These are phyloP conservation scores for Montipora capricornis DNA, from an alignment of 64 coral and sea anemone genomes.

Conservation along the genomic window DNA sequence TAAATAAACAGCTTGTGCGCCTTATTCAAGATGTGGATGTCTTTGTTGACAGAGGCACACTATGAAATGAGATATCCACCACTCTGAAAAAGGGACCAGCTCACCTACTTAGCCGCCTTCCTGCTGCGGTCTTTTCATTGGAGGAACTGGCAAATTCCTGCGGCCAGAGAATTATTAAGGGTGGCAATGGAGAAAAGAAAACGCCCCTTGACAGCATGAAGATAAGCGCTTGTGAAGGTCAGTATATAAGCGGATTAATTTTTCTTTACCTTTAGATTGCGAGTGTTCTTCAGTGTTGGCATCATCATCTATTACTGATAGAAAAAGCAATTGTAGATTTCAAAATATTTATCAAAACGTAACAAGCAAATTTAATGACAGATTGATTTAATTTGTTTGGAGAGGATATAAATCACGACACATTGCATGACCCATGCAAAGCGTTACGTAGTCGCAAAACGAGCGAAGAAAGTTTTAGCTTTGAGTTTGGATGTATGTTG, in stretches of 20 bases:
- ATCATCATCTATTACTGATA: not conserved
- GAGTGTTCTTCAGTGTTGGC: not conserved
- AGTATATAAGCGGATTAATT: not conserved
- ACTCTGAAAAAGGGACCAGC: constrained; percentile 10
- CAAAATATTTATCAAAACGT: too few relatives aligned
- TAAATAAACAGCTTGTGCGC: constrained; percentile 5
- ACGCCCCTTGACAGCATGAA: constrained; percentile 8
- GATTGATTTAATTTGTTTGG: too few relatives aligned
- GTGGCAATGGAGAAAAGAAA: not conserved
- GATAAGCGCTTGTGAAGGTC: constrained; percentile 49
- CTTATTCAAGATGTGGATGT: constrained; percentile 24
- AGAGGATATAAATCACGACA: too few relatives aligned
- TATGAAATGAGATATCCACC: not conserved
- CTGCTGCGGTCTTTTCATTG: not conserved
- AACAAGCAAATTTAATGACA: too few relatives aligned
- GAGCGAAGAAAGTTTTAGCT: too few relatives aligned
- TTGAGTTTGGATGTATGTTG: too few relatives aligned
- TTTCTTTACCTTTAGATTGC: not conserved
- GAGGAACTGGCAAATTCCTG: constrained; percentile 42
- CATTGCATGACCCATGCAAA: too few relatives aligned
- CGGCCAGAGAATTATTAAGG: constrained; percentile 8
- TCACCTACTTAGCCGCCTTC: not conserved
- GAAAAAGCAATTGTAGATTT: too few relatives aligned
- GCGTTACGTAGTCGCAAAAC: too few relatives aligned
- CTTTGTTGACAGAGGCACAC: constrained; percentile 21